These are phyloP conservation scores for Andrena bucephala DNA, from an alignment of 2,888 invertebrate genomes.

Conservation along the genomic window DNA sequence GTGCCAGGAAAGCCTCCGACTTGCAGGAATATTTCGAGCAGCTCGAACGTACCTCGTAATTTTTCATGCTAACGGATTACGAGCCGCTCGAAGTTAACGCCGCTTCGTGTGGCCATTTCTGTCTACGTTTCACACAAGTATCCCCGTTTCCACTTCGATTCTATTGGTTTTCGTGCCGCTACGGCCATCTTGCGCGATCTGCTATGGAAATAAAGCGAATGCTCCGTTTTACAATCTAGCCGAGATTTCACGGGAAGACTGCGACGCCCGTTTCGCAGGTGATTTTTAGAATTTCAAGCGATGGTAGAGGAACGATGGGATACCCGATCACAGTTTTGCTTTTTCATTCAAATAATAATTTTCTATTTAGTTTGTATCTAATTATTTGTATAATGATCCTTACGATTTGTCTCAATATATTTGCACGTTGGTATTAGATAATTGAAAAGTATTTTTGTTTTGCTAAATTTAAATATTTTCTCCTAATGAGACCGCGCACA, in stretches of 20 bases:
- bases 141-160: constrained; percentile 1
- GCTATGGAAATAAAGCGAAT: neutral
- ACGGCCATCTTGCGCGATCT: constrained; percentile 4
- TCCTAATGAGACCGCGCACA: too few species aligned
- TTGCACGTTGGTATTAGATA: too few species aligned
- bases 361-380: too few species aligned
- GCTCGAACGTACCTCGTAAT: constrained; percentile 1
- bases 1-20: neutral
- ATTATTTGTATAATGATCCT: too few species aligned
- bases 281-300: neutral
- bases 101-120: neutral
- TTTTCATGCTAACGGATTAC: constrained; percentile 14
- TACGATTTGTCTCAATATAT: too few species aligned
- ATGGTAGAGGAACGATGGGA: too few species aligned
- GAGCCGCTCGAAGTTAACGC: neutral
- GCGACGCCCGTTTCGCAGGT: neutral
- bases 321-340: too few species aligned
- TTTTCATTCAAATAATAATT: too few species aligned
- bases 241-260: neutral
- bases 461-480: too few species aligned
- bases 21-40: constrained; percentile 2
- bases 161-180: constrained; percentile 9
- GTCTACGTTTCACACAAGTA: neutral
- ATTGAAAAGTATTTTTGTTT: too few species aligned
- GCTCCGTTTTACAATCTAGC: neutral